Base-by-base conservation (phyloP, 2,113 vertebrate genomes). In the Tor tambroides region DNA sequence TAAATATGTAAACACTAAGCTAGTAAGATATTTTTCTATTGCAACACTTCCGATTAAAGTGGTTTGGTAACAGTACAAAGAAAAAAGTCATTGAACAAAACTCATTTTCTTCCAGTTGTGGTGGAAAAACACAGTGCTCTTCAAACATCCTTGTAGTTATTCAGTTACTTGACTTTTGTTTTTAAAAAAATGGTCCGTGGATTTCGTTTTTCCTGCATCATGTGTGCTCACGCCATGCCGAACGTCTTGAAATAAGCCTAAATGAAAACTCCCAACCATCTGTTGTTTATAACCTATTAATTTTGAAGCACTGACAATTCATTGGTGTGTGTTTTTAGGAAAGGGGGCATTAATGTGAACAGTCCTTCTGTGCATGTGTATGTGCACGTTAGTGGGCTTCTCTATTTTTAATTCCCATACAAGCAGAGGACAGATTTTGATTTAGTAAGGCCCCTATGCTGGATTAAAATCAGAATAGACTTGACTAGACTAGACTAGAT, bases 1-100 rank as follows among this genome's bases (percentile, higher is more conserved):
- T 96, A 96, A 96, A 96, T 92, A 95, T 98, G 97, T 98, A 97
- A 98, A 99, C 97, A 96, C 97, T 98, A 98, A 96, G 95, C 97
- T 98, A 99, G 94, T 91, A 91, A 91, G 93, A 92, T 87, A 95
- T 94, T 93, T 90, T 96, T 95, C 97, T 98, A 97, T 97, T 97
- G 97, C 97, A 98, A 97, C 96, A 97, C 94, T 95, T 98, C 95
- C 96, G 94, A 95, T 87, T 95, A 96, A 97, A 97, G 97, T 97
- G 97, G 96, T 97, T 97, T 96, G 94, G 95, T 96, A 96, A 97
- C 97, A 97, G 96, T 97, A 98, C 96, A 97, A 96, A 80, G 32
- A 75, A 79, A 72, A 4, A 95, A 94, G 92, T 91, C 95, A 96
- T 95, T 96, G 95, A 95, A 96, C 94, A 94, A 95, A 92, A 95